Evolutionary conservation across 2,888 invertebrate genomes (phyloP).

Genomic region (Dolichomitus sp.): DNA sequence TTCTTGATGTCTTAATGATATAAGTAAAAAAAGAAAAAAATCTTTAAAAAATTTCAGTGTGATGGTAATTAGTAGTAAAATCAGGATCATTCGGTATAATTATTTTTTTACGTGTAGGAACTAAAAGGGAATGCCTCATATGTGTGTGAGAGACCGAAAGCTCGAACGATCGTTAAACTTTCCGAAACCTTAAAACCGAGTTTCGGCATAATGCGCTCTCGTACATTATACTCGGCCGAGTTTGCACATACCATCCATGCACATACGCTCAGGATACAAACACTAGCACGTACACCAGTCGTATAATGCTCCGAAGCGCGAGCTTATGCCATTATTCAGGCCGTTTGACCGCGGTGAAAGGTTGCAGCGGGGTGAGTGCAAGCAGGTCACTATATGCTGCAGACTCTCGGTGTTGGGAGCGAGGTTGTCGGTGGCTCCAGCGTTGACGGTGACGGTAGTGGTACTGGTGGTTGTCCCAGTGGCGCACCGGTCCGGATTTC

Average conservation of each 20-base stretch:
- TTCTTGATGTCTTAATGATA: no score
- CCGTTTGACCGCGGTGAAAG: conserved; percentile 61
- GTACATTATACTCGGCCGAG: conserved; percentile 47
- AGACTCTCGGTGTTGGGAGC: conserved; percentile 29
- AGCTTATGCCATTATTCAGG: conserved; percentile 60
- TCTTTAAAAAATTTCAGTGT: no score
- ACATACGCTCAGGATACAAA: conserved; percentile 10
- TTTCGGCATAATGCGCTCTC: conserved; percentile 55
- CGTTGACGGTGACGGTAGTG: conserved; percentile 4
- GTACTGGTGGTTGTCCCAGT: conserved; percentile 33
- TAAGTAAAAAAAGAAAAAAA: no score
- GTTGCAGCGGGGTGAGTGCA: conserved; percentile 45
- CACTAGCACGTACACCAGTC: conserved; percentile 22
- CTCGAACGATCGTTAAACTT: conserved; percentile 58
- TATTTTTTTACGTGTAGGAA: neutral
- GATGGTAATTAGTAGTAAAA: neutral
- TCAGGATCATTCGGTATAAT: neutral
- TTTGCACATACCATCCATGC: neutral
- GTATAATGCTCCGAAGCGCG: conserved; percentile 43
- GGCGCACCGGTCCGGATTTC: conserved; percentile 44
- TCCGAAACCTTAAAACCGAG: conserved; percentile 60
- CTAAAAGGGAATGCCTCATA: neutral
- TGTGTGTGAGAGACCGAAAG: neutral
- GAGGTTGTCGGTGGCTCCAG: conserved; percentile 24
- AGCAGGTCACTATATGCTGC: conserved; percentile 48